These are phyloP conservation scores for Rhipidura dahli DNA, from an alignment of 2,113 vertebrate species.

Conservation along the genomic window DNA sequence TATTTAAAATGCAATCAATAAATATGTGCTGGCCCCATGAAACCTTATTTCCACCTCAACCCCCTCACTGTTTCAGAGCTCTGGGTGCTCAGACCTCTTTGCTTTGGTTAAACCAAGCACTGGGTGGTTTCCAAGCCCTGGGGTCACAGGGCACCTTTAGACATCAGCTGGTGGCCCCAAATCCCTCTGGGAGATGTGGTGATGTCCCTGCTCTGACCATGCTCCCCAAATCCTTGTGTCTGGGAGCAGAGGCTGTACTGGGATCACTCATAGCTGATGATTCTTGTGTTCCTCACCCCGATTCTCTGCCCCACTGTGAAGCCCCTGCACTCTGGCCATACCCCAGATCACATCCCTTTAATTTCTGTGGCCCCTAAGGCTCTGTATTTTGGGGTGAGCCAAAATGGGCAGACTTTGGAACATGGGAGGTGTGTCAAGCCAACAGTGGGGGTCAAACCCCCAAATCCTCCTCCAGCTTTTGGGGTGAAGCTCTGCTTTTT, in stretches of 20 bases:
- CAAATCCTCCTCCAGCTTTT: neutral
- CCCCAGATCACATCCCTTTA: fast-evolving
- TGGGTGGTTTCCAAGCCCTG: fast-evolving
- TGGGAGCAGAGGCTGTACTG: neutral
- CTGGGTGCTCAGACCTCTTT: neutral
- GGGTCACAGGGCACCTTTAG: neutral
- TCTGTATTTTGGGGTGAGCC: neutral
- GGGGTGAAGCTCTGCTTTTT: neutral
- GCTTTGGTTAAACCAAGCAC: neutral
- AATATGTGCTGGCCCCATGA: neutral
- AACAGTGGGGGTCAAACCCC: neutral
- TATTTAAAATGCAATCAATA: neutral
- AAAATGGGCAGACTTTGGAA: neutral
- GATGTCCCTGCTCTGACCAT: fast-evolving
- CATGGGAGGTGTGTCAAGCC: neutral
- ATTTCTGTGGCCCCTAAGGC: neutral
- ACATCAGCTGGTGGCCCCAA: fast-evolving
- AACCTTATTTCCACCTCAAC: neutral
- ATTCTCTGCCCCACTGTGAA: neutral
- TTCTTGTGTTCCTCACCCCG: neutral
- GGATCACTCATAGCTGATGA: neutral
- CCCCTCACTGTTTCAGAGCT: neutral
- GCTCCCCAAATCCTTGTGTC: neutral
- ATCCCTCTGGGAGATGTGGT: neutral
- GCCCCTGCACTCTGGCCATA: neutral